Evolutionary conservation across 2,888 invertebrate species (phyloP).

Genomic region (Crocallis elinguaria): DNA sequence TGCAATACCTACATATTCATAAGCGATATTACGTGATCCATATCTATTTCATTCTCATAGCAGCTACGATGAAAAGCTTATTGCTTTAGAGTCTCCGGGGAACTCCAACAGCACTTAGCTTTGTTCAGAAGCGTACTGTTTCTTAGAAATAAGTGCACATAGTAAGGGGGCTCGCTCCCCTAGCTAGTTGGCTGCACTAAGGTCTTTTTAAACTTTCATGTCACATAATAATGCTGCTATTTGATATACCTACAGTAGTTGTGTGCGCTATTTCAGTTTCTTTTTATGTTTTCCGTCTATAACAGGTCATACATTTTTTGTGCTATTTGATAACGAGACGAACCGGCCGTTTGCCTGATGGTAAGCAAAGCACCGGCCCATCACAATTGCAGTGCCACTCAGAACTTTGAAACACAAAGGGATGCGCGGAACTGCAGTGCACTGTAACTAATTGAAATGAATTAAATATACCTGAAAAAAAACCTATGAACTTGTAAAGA

Average conservation of each 20-base stretch:
- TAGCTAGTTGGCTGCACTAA: conserved; percentile 30
- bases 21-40: conserved; percentile 15
- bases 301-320: too few relatives aligned
- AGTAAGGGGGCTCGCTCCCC: conserved; percentile 30
- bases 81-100: conserved; percentile 46
- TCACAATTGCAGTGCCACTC: too few relatives aligned
- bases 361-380: too few relatives aligned
- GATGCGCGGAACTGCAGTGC: too few relatives aligned
- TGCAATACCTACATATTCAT: background rate
- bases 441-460: too few relatives aligned
- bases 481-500: too few relatives aligned
- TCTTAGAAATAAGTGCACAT: conserved; percentile 40
- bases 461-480: too few relatives aligned
- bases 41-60: conserved; percentile 35
- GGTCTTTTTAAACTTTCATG: conserved; percentile 22
- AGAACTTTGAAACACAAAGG: too few relatives aligned
- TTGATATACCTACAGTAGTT: background rate
- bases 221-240: conserved; percentile 11
- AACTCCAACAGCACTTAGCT: conserved; percentile 51
- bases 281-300: too few relatives aligned
- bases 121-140: conserved; percentile 45
- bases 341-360: too few relatives aligned
- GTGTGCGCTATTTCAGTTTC: background rate
- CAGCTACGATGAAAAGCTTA: conserved; percentile 50
- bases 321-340: too few relatives aligned